Evolutionary conservation across 1,140 invertebrate species (phyloP).

Genomic region (Drosophila funebris): DNA sequence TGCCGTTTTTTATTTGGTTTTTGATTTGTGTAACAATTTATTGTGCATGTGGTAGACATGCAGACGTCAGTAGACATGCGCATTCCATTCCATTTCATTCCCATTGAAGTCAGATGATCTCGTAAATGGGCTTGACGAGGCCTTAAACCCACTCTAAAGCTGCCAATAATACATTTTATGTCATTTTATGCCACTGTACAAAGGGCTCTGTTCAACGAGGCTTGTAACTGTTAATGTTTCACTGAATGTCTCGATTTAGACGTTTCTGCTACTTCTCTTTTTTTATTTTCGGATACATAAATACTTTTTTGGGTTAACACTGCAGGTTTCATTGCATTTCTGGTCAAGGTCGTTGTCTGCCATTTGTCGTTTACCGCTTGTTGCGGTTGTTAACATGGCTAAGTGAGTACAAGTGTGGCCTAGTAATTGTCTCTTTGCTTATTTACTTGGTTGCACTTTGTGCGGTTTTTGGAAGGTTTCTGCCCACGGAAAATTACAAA

Average conservation of each 20-base stretch:
- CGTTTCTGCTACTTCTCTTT: constrained; percentile 19
- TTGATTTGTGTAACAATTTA: constrained; percentile 74
- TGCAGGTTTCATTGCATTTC: constrained; percentile 67
- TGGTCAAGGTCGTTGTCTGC: constrained; percentile 65
- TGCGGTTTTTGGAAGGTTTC: neutral
- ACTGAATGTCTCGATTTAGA: constrained; percentile 48
- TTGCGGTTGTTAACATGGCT: constrained; percentile 44
- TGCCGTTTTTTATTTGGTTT: constrained; percentile 5
- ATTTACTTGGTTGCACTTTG: constrained; percentile 9
- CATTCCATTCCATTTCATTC: constrained; percentile 59
- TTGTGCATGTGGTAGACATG: constrained; percentile 13
- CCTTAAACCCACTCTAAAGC: constrained; percentile 23
- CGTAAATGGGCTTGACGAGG: constrained; percentile 49
- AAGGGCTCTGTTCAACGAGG: constrained; percentile 26
- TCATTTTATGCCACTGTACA: constrained; percentile 62
- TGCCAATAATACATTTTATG: constrained; percentile 79
- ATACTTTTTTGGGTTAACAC: constrained; percentile 9
- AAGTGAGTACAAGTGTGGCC: constrained; percentile 55
- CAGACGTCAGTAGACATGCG: constrained; percentile 23
- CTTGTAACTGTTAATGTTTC: constrained; percentile 61
- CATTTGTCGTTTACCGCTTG: constrained; percentile 6
- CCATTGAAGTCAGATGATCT: constrained; percentile 48
- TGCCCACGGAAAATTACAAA: neutral
- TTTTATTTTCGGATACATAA: constrained; percentile 1
- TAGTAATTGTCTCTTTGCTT: constrained; percentile 26